Evolutionary conservation across 2,888 invertebrate species (phyloP).

Genomic region (Sicus ferrugineus): DNA sequence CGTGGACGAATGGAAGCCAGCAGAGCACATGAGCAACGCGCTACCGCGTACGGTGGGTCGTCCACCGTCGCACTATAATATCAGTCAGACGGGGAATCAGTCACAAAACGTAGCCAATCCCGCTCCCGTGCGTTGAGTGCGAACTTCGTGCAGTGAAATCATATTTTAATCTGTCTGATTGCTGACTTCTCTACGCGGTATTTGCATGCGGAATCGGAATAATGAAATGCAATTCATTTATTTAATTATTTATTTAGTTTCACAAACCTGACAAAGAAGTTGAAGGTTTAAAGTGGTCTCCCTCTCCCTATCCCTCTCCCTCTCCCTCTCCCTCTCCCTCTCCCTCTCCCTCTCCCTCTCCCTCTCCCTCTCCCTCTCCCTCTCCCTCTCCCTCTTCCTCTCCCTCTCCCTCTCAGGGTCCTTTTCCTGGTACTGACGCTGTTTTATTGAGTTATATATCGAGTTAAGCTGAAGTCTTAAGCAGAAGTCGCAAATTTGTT

Average conservation of each 20-base stretch:
- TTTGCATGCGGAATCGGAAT: constrained; percentile 48
- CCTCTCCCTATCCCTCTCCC: too few species aligned
- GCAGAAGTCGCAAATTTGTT: constrained; percentile 44
- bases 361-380: too few species aligned
- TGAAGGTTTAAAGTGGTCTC: not conserved
- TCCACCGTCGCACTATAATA: too few species aligned
- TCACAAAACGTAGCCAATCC: too few species aligned
- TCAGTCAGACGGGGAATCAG: not conserved
- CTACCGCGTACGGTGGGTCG: too few species aligned
- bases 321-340: too few species aligned
- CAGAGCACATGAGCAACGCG: too few species aligned
- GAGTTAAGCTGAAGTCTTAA: constrained; percentile 21
- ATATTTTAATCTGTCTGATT: constrained; percentile 63
- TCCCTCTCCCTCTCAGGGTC: too few species aligned
- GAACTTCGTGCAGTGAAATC: constrained; percentile 55
- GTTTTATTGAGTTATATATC: not conserved
- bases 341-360: too few species aligned
- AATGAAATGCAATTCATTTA: constrained; percentile 56
- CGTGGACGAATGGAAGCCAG: constrained; percentile 8
- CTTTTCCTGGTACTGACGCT: too few species aligned
- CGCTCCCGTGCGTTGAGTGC: too few species aligned
- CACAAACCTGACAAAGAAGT: not conserved
- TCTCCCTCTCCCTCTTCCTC: too few species aligned
- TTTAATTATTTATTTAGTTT: constrained; percentile 35
- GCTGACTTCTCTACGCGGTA: constrained; percentile 61